Conservation (phyloP, 2,113 vertebrate genomes). For the Podarcis cretensis region DNA sequence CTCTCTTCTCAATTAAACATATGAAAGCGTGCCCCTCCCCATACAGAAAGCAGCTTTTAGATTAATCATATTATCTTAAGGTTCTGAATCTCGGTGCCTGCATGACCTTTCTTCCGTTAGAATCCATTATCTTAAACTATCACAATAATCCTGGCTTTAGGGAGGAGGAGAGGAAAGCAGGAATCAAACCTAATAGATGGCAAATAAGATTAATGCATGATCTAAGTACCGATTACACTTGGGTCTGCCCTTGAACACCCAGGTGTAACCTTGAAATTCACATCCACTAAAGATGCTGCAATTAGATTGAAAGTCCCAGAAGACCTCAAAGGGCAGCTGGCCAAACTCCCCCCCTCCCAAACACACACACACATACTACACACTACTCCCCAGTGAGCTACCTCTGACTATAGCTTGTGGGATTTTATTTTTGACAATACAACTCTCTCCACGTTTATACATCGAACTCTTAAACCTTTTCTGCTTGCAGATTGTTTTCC, state of each 20-base stretch:
- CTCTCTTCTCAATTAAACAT: conserved; percentile 89
- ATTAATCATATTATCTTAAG: conserved; percentile 99
- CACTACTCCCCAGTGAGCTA: conserved; percentile 81
- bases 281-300: conserved; percentile 89
- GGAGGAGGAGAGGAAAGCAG: conserved; percentile 92
- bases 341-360: conserved; percentile 72
- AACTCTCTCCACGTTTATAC: conserved; percentile 72
- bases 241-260: conserved; percentile 99
- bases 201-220: conserved; percentile 99
- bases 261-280: conserved; percentile 99
- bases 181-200: conserved; percentile 99
- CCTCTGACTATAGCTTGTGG: conserved; percentile 69
- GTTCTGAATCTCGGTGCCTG: conserved; percentile 96
- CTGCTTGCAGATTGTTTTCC: conserved; percentile 3
- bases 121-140: conserved; percentile 99
- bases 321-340: conserved; percentile 85
- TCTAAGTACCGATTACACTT: conserved; percentile 99
- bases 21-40: conserved; percentile 90
- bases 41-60: conserved; percentile 98
- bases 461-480: conserved; percentile 76
- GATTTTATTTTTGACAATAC: conserved; percentile 69
- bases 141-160: conserved; percentile 99
- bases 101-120: conserved; percentile 97
- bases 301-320: conserved; percentile 93
- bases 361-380: conserved; percentile 44